Conservation (phyloP, 2,888 invertebrate genomes). For the Parnassius orleans region DNA sequence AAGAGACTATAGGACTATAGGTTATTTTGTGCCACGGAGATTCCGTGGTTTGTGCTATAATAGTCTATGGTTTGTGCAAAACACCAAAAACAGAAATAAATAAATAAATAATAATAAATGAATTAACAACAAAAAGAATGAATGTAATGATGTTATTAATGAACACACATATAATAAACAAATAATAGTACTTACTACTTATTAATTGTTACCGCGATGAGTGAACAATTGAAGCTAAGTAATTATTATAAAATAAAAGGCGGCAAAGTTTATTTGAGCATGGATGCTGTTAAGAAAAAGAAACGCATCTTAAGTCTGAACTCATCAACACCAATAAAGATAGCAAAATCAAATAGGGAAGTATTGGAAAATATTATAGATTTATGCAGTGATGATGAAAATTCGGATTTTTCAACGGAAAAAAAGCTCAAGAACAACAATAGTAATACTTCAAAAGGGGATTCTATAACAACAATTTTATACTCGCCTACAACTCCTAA, state of each 20-base stretch:
- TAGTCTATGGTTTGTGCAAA: no score
- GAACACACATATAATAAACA: no score
- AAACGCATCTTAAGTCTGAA: conserved; percentile 42
- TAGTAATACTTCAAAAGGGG: conserved; percentile 9
- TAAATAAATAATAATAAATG: no score
- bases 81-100: no score
- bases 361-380: conserved; percentile 37
- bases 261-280: conserved; percentile 27
- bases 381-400: conserved; percentile 53
- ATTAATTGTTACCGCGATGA: conserved; percentile 34
- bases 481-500: conserved; percentile 40
- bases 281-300: conserved; percentile 38
- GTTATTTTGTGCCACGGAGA: no score
- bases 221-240: conserved; percentile 32
- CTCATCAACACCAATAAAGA: conserved; percentile 37
- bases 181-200: no score
- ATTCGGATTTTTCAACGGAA: conserved; percentile 18
- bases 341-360: conserved; percentile 33
- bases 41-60: no score
- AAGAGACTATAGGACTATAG: no score
- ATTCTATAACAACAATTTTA: conserved; percentile 37
- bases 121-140: no score
- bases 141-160: no score
- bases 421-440: background rate
- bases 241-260: conserved; percentile 42